phyloP scores from a whole-genome alignment of 1,140 invertebrate species.

The Anastatus disparis region DNA sequence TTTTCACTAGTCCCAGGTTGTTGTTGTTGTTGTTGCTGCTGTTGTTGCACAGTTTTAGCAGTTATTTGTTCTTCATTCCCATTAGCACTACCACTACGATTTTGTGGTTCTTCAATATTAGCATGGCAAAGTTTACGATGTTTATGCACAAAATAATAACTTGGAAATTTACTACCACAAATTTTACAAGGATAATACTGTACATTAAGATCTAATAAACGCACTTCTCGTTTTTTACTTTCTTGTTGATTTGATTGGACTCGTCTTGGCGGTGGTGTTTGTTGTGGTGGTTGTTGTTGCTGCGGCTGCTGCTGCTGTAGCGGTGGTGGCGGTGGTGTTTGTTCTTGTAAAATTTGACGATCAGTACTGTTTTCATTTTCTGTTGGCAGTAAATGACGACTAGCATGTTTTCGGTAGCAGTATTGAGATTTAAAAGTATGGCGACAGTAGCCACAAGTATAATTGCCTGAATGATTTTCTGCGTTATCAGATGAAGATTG shows the following conservation, averaged over 20 bases:
- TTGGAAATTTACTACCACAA: constrained; percentile 90
- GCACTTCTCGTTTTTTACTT: constrained; percentile 65
- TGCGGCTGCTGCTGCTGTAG: constrained; percentile 29
- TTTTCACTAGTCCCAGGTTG: constrained; percentile 28
- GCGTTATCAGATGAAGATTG: neutral
- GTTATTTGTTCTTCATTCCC: constrained; percentile 1
- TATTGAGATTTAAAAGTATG: constrained; percentile 86
- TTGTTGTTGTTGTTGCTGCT: neutral
- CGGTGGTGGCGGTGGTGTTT: neutral
- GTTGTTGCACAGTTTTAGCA: neutral
- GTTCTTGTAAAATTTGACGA: constrained; percentile 21
- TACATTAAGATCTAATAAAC: constrained; percentile 80
- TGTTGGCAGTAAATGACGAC: constrained; percentile 73
- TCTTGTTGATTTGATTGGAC: neutral
- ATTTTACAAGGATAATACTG: constrained; percentile 94
- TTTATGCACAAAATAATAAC: constrained; percentile 93
- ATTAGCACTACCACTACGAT: constrained; percentile 43
- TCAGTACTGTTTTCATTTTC: constrained; percentile 44
- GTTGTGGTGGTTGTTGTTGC: constrained; percentile 23
- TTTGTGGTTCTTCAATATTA: constrained; percentile 56
- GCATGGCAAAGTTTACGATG: constrained; percentile 87
- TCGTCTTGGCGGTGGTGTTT: neutral
- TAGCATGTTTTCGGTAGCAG: constrained; percentile 83
- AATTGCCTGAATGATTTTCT: constrained; percentile 54
- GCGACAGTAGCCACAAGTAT: constrained; percentile 78